Evolutionary conservation across 2,797 vertebrate species (phyloP), one percentile per base, ranked within the genome.

Genomic region (Sciaenops ocellatus): DNA sequence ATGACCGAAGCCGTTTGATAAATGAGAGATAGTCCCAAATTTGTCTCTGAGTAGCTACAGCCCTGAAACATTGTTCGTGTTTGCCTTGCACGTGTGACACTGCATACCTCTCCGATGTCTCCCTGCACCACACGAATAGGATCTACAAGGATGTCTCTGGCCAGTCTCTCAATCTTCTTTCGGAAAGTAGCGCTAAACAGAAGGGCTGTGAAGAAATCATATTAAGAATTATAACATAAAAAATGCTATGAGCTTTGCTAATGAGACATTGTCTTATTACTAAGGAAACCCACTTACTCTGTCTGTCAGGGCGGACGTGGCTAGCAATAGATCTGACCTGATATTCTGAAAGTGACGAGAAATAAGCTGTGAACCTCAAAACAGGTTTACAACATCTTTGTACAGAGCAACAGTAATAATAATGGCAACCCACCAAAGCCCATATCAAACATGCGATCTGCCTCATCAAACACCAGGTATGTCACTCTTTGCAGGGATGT

Each of bases 361-460:
- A 69, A 76, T 52, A 1, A 73, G 17, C 1, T 50, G 1, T 10
- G 54, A 22, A 6, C 17, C 11, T 70, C 3, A 67, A 79, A 78
- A 22, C 2, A 30, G 2, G 1, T 57, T 46, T 5, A 41, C 3
- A 55, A 17, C 1, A 47, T 68, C 1, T 56, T 56, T 69, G 10
- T 24, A 15, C 5, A 60, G 4, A 4, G 18, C 4, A 38, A 9
- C 9, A 38, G 9, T 9, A 30, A 30, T 0, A 8, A 48, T 20
- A 0, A 63, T 2, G 66, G 1, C 41, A 78, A 94, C 97, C 18
- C 93, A 99, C 98, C 98, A 79, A 99, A 99, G 10, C 98, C 98
- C 98, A 99, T 99, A 79, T 99, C 98, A 90, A 99, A 99, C 98
- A 99, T 99, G 78, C 98, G 96, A 93, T 99, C 98, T 5, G 98